Conservation (phyloP, 2,113 vertebrate species). For the Abramis brama region DNA sequence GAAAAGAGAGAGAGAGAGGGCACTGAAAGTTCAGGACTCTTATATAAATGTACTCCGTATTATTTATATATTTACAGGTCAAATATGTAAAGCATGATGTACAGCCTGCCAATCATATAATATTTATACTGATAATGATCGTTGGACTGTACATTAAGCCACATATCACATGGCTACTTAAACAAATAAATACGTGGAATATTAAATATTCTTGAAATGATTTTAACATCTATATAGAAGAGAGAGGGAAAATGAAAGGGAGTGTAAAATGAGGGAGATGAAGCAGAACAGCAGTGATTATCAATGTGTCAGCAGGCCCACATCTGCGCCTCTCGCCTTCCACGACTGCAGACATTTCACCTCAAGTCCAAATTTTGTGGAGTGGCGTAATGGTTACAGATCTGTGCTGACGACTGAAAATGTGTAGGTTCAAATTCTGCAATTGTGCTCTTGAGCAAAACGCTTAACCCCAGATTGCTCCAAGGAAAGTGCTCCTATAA, state of each 20-base stretch:
- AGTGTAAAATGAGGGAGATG: background rate
- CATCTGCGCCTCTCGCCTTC: background rate
- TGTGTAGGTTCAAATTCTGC: background rate
- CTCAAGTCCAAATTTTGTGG: background rate
- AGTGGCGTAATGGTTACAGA: background rate
- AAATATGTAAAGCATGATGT: background rate
- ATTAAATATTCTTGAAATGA: background rate
- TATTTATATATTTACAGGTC: constrained; percentile 3
- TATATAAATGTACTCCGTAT: constrained; percentile 23
- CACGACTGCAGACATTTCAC: background rate
- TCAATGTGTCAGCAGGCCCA: background rate
- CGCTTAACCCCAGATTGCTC: background rate
- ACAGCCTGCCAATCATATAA: background rate
- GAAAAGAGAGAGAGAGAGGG: constrained; percentile 1
- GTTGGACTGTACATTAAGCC: background rate
- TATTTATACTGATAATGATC: background rate
- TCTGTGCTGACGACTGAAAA: background rate
- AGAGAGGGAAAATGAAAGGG: background rate
- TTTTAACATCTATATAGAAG: background rate
- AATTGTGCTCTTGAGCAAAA: background rate
- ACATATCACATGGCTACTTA: background rate
- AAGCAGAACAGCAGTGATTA: background rate
- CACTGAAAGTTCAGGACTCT: constrained; percentile 13
- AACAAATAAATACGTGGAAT: background rate
- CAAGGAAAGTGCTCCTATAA: too few species aligned